phyloP scores from a whole-genome alignment of 92 coral and sea anemone genomes.

The Pocillopora grandis region DNA sequence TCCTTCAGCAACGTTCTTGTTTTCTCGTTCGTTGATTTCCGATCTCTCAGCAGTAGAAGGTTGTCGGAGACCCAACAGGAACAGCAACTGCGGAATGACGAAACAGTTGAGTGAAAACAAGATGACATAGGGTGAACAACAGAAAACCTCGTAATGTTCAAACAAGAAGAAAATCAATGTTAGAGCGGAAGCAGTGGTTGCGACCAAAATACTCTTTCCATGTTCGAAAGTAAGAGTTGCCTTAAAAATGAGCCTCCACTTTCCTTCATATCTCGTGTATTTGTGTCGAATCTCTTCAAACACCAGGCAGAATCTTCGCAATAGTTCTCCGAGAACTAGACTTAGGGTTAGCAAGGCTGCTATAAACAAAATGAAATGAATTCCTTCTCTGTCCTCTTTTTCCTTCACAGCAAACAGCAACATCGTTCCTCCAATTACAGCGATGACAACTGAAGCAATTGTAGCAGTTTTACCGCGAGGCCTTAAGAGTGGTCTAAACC shows the following conservation, averaged over 20 bases:
- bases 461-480: neutral
- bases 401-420: neutral
- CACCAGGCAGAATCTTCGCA: conserved; percentile 70
- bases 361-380: conserved; percentile 8
- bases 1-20: conserved; percentile 88
- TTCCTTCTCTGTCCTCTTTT: neutral
- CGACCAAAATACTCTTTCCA: conserved; percentile 25
- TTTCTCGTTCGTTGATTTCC: conserved; percentile 67
- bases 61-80: conserved; percentile 68
- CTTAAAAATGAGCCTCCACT: conserved; percentile 47
- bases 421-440: neutral
- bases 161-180: conserved; percentile 7
- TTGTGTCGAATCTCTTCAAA: conserved; percentile 75
- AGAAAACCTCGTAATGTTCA: neutral
- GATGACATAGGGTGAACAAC: conserved; percentile 39
- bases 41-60: conserved; percentile 74
- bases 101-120: conserved; percentile 64
- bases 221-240: conserved; percentile 62
- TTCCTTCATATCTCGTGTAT: conserved; percentile 74
- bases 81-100: conserved; percentile 54
- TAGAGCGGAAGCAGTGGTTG: conserved; percentile 12
- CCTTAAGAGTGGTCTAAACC: conserved; percentile 6
- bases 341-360: conserved; percentile 20
- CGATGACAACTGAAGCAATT: neutral
- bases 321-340: conserved; percentile 65